Evolutionary conservation across 64 coral and sea anemone genomes (phyloP), one percentile per base, ranked within the genome.

Genomic region (Actinia equina): DNA sequence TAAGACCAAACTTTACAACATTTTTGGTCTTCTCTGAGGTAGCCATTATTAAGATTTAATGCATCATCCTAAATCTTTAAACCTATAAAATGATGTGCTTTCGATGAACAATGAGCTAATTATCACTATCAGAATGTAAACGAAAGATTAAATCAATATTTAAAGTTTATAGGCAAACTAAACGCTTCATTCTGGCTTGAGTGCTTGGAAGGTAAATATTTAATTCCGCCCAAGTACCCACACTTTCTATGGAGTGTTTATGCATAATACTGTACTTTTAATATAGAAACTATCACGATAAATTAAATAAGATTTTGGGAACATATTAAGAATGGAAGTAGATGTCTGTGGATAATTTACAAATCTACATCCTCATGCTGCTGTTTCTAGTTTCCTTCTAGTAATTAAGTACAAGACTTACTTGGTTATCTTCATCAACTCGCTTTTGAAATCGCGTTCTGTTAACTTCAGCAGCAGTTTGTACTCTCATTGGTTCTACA

Each of bases 401-500:
- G 52, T 37, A 37, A 37, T 37, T 49, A 16, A 57, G 10, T 57
- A 57, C 55, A 0, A 23, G 16, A 44, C 80, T 76, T 84, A 99
- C 97, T 90, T 99, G 93, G 58, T 99, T 99, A 83, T 99, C 97
- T 53, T 64, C 71, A 57, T 99, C 97, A 17, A 99, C 93, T 91
- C 91, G 88, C 79, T 82, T 90, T 89, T 99, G 97, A 88, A 95
- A 95, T 64, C 93, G 90, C 54, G 83, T 87, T 91, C 97, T 95
- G 55, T 99, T 99, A 6, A 99, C 93, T 91, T 99, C 97, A 44
- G 97, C 85, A 52, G 97, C 88, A 22, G 97, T 99, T 88, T 99
- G 90, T 77, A 99, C 88, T 54, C 93, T 82, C 49, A 93, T 60
- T 5, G 97, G 97, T 86, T 99, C 93, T 79, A 82, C 67, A 44